phyloP scores from a whole-genome alignment of 2,797 vertebrate species.

The Novumbra hubbsi region DNA sequence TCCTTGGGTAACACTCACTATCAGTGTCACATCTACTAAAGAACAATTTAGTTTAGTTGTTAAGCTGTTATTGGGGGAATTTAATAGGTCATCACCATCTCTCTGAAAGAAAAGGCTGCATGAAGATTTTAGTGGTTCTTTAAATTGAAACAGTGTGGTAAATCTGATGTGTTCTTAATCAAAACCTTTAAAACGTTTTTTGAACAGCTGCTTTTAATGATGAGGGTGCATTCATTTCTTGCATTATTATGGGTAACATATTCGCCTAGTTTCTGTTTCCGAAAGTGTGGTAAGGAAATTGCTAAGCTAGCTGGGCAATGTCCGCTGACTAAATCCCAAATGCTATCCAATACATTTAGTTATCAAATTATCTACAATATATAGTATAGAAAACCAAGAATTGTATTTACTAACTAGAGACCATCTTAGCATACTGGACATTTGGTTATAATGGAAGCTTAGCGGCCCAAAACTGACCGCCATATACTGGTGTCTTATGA shows the following conservation, averaged over 20 bases:
- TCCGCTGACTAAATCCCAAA: background rate
- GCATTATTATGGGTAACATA: too few species aligned
- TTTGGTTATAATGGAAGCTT: slow-evolving; percentile 11
- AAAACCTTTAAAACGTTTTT: background rate
- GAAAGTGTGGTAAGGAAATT: background rate
- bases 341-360: too few species aligned
- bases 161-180: background rate
- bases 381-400: background rate
- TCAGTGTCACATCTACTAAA: slow-evolving; percentile 8
- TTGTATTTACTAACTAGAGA: too few species aligned
- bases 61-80: background rate
- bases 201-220: too few species aligned
- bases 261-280: too few species aligned
- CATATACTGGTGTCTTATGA: slow-evolving; percentile 33
- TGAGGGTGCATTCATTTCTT: background rate
- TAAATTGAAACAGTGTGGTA: too few species aligned
- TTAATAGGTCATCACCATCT: background rate
- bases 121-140: background rate
- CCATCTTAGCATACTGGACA: slow-evolving; percentile 10
- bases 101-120: background rate
- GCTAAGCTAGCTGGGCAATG: background rate
- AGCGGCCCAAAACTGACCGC: slow-evolving; percentile 1
- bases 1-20: slow-evolving; percentile 25
- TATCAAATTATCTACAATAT: background rate
- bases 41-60: background rate